Base-by-base conservation (phyloP, 2,113 vertebrate species). In the Corynorhinus townsendii region DNA sequence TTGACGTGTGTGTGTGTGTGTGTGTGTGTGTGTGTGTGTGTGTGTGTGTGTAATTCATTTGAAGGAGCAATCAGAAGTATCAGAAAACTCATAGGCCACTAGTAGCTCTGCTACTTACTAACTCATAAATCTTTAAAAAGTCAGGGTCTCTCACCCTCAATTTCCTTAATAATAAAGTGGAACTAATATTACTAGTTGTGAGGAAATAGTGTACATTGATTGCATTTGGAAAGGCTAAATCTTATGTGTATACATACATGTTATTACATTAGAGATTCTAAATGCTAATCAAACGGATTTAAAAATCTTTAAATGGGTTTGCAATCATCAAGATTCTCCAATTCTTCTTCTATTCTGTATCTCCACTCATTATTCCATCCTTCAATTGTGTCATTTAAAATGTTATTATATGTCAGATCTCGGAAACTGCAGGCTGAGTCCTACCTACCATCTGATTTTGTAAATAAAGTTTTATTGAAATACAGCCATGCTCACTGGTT, bases 391-490 rank as follows among this genome's bases (percentile, higher is more conserved):
- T 82, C 47, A 56, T 49, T 93, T 66, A 54, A 85, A 56, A 92
- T 88, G 73, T 88, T 86, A 59, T 7, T 86, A 15, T 45, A 72
- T 24, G 26, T 52, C 3, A 76, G 33, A 17, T 10, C 40, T 85
- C 5, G 7, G 15, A 59, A 73, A 77, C 20, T 40, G 4, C 7
- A 52, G 59, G 9, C 15, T 52, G 49, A 94, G 49, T 90, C 30
- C 43, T 96, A 17, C 33, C 52, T 54, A 1, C 16, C 38, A 56
- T 6, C 45, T 83, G 11, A 30, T 88, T 82, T 92, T 95, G 24
- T 88, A 16, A 80, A 69, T 89, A 95, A 90, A 90, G n/a, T 79
- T 87, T 95, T 95, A 77, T 92, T 92, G 83, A 62, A 83, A 92
- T 49, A 87, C 4, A 85, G 26, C 47, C 22, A 30, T 88, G 52